Conservation (phyloP, 2,797 vertebrate genomes). For the Heteromormyrus szaboi region DNA sequence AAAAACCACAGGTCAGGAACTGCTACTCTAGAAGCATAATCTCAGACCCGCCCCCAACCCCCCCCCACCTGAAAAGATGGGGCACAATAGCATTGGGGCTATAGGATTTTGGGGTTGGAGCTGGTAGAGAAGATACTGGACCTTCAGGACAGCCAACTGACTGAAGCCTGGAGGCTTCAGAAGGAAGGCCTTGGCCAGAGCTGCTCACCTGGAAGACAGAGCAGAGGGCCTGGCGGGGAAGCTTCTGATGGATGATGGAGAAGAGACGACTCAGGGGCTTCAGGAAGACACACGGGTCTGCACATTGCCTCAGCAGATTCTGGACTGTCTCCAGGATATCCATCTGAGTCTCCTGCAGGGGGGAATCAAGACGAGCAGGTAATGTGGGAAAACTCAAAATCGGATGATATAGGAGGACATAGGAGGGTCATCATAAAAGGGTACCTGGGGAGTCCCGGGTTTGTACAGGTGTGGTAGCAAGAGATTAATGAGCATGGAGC, state of each 20-base stretch:
- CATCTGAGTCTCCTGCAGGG: conserved; percentile 76
- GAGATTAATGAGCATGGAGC: conserved; percentile 78
- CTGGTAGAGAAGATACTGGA: background rate
- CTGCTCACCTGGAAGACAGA: conserved; percentile 77
- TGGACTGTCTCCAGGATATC: conserved; percentile 86
- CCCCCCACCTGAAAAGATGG: background rate
- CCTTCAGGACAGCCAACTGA: background rate
- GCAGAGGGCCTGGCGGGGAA: conserved; percentile 78
- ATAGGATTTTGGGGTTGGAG: background rate
- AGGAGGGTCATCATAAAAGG: background rate
- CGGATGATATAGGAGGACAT: background rate
- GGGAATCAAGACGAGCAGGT: conserved; percentile 1
- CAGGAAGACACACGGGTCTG: conserved; percentile 69
- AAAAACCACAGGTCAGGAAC: conserved; percentile 18
- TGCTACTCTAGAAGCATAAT: background rate
- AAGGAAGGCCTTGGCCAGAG: background rate
- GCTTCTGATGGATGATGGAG: conserved; percentile 75
- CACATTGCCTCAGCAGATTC: conserved; percentile 80
- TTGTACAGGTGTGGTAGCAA: conserved; percentile 83
- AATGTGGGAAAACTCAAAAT: background rate
- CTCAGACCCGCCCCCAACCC: background rate
- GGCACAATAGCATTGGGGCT: background rate
- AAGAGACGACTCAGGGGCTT: conserved; percentile 82
- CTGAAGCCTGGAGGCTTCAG: background rate
- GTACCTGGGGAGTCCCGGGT: conserved; percentile 70